phyloP scores from a whole-genome alignment of 2,797 vertebrate genomes.

The Lagocephalus sceleratus region DNA sequence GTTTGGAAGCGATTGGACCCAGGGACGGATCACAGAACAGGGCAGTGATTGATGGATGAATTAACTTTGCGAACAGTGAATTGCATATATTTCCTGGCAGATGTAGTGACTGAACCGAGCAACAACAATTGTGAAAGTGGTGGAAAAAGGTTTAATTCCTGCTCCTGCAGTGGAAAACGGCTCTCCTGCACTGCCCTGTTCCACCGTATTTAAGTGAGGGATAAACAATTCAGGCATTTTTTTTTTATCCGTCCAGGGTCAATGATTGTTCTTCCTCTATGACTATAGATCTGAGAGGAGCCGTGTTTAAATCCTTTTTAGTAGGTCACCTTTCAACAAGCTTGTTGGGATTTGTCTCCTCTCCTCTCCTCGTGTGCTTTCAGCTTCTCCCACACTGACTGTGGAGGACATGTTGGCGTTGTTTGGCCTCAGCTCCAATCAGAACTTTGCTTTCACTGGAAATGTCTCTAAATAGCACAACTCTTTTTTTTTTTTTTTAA shows the following conservation, averaged over 20 bases:
- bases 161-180: conserved; percentile 43
- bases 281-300: conserved; percentile 49
- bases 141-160: conserved; percentile 58
- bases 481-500: background rate
- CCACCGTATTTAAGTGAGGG: conserved; percentile 66
- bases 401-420: conserved; percentile 7
- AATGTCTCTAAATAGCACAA: too few species aligned
- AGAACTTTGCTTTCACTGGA: background rate
- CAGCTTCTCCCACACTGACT: conserved; percentile 7
- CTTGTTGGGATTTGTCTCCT: conserved; percentile 3
- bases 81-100: conserved; percentile 41
- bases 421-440: background rate
- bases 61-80: conserved; percentile 37
- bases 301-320: conserved; percentile 48
- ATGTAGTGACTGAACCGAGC: conserved; percentile 20
- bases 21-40: conserved; percentile 9
- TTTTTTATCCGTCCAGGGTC: conserved; percentile 59
- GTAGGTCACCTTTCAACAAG: conserved; percentile 37
- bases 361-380: conserved; percentile 3
- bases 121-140: conserved; percentile 2
- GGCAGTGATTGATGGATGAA: conserved; percentile 22
- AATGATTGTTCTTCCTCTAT: conserved; percentile 63
- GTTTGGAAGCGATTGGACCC: conserved; percentile 1
- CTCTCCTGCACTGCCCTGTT: conserved; percentile 48
- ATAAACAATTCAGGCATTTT: conserved; percentile 70